Evolutionary conservation across 2,888 invertebrate genomes (phyloP), one percentile per base, ranked within the genome.

Genomic region (Hypomecis atomaria): DNA sequence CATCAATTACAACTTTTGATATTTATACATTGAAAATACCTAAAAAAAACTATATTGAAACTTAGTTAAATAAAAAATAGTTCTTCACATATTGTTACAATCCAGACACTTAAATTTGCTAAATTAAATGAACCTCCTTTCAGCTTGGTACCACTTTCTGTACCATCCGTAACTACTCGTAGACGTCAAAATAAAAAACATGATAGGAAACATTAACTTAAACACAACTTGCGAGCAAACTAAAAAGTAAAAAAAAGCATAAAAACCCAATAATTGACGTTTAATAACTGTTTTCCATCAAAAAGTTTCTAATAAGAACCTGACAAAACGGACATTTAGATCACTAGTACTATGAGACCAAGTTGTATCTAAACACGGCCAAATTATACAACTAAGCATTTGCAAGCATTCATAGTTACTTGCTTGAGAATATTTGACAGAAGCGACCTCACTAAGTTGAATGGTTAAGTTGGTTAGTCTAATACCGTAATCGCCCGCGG

Each of bases 201-300:
- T 36, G 11, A 62, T 5, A 52, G 58, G 53, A 62, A 68, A 62
- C 60, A 67, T 68, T 59, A 69, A 63, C 60, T 62, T 57, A 42
- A 56, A 59, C 55, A 33, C 55, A 62, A 64, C 63, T 45, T 50
- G 37, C 23, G 23, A 23, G 23, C 11, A 47, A 33, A 42, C 40
- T 45, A 45, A 58, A 56, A 57, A 59, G 34, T 43, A 37, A 66
- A 66, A 62, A 65, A 65, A 55, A 55, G 34, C 62, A 57, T 58
- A 13, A 42, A 58, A 59, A 69, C 69, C 65, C 66, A 78, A 78
- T 81, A 79, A 76, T 78, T 76, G 76, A 69, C 73, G 73, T 77
- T 67, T 75, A 81, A 81, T 84, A 86, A 87, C 84, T 36, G 85
- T 88, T 89, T 89, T 87, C 86, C 88, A 87, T 89, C 87, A 88